Base-by-base conservation (phyloP, 2,888 invertebrate species). In the Tridacna gigas region DNA sequence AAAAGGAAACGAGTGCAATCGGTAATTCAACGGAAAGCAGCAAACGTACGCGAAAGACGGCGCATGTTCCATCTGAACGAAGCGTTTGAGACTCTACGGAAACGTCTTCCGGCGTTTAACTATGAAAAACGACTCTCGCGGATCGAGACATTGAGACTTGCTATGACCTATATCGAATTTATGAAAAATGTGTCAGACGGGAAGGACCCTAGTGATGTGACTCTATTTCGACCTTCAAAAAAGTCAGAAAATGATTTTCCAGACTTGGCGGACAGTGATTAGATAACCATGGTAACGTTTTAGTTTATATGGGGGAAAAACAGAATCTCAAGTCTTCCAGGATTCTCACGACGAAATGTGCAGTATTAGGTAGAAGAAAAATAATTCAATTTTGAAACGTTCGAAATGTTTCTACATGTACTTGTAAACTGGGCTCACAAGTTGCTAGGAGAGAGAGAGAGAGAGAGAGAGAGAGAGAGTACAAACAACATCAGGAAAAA, bases 151-250 rank as follows among this genome's bases (percentile, higher is more conserved):
- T 96, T 99, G 0, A 96, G 98, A 0, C 95, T 99, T 91, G 99
- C 99, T 77, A 99, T 99, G 93, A 98, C 98, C 0, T 99, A 99
- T 95, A 99, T 99, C 92, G 97, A 97, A 86, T 99, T 99, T 95
- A 99, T 99, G 99, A 97, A 97, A 47, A 98, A 99, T 93, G 95
- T 99, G 25, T 89, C 91, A 5, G 89, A 90, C n/a, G 93, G 92
- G 18, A 89, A 91, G 28, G 92, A 92, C 65, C 92, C 91, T 0
- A 89, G 89, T 69, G 83, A 89, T 26, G 90, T 92, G 25, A 86
- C 89, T 75, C 82, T 92, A 0, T 81, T 89, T 74, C n/a, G 76
- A 66, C 67, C 66, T 22, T 76, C 82, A 26, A 73, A 75, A 45
- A 79, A 75, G 18, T 79, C 83, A 1, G 84, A 84, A 22, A 20